Conservation (phyloP, 2,113 vertebrate genomes). For the Pungitius pungitius region DNA sequence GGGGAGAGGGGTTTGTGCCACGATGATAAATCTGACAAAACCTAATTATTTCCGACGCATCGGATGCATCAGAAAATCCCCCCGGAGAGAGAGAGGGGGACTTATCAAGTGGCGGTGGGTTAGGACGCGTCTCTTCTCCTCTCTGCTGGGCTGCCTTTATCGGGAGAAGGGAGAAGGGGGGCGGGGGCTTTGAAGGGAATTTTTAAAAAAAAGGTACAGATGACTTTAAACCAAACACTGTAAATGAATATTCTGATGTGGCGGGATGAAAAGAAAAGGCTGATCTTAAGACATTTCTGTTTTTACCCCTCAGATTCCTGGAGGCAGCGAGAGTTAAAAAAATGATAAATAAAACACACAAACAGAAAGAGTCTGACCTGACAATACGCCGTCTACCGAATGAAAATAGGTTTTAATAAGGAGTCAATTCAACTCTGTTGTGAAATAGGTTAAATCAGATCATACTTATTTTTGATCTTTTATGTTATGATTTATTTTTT, state of each 20-base stretch:
- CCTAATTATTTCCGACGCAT: slow-evolving; percentile 99
- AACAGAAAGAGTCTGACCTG: neutral
- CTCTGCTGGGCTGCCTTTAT: slow-evolving; percentile 92
- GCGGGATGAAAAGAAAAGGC: slow-evolving; percentile 76
- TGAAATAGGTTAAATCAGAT: neutral
- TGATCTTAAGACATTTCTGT: slow-evolving; percentile 73
- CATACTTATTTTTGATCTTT: neutral
- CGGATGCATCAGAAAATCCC: slow-evolving; percentile 98
- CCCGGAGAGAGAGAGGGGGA: slow-evolving; percentile 80
- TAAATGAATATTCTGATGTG: slow-evolving; percentile 96
- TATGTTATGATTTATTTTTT: neutral
- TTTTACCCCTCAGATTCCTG: slow-evolving; percentile 44
- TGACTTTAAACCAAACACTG: slow-evolving; percentile 94
- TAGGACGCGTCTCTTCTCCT: slow-evolving; percentile 92
- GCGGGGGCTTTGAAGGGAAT: slow-evolving; percentile 90
- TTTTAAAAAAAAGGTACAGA: slow-evolving; percentile 96
- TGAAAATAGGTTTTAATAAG: neutral
- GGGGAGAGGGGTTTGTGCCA: slow-evolving; percentile 95
- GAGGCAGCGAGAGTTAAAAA: neutral
- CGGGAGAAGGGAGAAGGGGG: slow-evolving; percentile 81
- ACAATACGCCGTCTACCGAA: neutral
- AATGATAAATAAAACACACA: slow-evolving; percentile 3
- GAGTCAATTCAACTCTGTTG: neutral
- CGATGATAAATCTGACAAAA: slow-evolving; percentile 99
- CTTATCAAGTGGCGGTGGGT: slow-evolving; percentile 95